A percentile compares a stretch with the other conserved stretches of the same genome.
Evolutionary conservation across 1,140 invertebrate species (phyloP).

Genomic region (Lethocerus indicus): DNA sequence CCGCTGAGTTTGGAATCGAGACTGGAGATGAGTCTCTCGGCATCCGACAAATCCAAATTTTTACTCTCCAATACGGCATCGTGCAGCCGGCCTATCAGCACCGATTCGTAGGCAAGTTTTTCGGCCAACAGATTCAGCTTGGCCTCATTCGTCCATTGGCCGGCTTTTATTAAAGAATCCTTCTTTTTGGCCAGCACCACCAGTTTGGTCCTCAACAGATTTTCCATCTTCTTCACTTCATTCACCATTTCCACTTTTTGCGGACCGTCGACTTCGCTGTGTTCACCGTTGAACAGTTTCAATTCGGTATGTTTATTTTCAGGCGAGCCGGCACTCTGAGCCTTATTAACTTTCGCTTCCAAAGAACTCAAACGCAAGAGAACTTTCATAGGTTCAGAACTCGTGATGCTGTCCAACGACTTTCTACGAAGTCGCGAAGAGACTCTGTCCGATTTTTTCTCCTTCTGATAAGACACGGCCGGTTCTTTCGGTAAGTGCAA

Average conservation of each 20-base stretch:
- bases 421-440: constrained; percentile 35
- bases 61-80: constrained; percentile 27
- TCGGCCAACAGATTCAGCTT: constrained; percentile 51
- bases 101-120: constrained; percentile 55
- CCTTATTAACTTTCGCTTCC: constrained; percentile 50
- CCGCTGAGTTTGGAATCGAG: constrained; percentile 15
- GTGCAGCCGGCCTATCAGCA: constrained; percentile 41
- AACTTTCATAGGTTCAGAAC: constrained; percentile 59
- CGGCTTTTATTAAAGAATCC: constrained; percentile 35
- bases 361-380: constrained; percentile 51
- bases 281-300: constrained; percentile 14
- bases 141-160: constrained; percentile 42
- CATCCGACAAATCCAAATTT: constrained; percentile 21
- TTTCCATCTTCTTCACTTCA: constrained; percentile 18
- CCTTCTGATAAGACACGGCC: constrained; percentile 21
- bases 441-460: constrained; percentile 28
- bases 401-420: constrained; percentile 54
- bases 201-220: constrained; percentile 42
- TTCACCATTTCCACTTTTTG: constrained; percentile 10
- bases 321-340: constrained; percentile 14
- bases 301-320: constrained; percentile 16
- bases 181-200: constrained; percentile 42
- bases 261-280: constrained; percentile 13
- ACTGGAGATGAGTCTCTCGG: constrained; percentile 21
- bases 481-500: constrained; percentile 12